These are phyloP conservation scores for Mesocentrotus franciscanus DNA, from an alignment of 53 echinoderm and acorn worm genomes.

Conservation along the genomic window DNA sequence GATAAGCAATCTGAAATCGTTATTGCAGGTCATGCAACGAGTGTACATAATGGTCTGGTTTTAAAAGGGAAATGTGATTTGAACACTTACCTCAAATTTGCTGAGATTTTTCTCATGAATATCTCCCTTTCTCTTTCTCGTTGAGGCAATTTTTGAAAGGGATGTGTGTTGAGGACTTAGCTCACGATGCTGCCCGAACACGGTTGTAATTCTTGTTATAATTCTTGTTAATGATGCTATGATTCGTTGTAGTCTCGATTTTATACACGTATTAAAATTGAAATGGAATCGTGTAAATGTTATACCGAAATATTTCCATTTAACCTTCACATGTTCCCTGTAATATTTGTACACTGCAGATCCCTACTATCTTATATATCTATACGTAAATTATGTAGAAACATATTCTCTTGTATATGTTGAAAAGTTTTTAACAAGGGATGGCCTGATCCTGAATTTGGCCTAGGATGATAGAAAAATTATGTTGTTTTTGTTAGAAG, in stretches of 20 bases:
- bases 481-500: not conserved
- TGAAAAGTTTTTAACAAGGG: not conserved
- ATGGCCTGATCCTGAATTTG: not conserved
- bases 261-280: not conserved
- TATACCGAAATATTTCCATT: not conserved
- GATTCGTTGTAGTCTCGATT: not conserved
- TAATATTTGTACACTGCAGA: conserved; percentile 30
- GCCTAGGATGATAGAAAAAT: not conserved
- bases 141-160: not conserved
- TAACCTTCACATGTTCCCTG: not conserved
- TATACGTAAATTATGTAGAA: not conserved
- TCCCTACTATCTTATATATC: not conserved
- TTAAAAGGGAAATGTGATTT: not conserved
- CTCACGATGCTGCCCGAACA: not conserved
- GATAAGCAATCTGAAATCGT: not conserved
- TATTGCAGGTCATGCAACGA: not conserved
- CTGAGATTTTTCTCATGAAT: not conserved
- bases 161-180: not conserved
- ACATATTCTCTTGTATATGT: not conserved
- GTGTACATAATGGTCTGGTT: not conserved
- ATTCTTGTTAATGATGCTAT: not conserved
- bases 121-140: not conserved
- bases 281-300: conserved; percentile 7
- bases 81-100: conserved; percentile 10
- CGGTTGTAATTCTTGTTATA: not conserved